phyloP scores from a whole-genome alignment of 2,888 invertebrate species.

The Helobdella robusta region DNA sequence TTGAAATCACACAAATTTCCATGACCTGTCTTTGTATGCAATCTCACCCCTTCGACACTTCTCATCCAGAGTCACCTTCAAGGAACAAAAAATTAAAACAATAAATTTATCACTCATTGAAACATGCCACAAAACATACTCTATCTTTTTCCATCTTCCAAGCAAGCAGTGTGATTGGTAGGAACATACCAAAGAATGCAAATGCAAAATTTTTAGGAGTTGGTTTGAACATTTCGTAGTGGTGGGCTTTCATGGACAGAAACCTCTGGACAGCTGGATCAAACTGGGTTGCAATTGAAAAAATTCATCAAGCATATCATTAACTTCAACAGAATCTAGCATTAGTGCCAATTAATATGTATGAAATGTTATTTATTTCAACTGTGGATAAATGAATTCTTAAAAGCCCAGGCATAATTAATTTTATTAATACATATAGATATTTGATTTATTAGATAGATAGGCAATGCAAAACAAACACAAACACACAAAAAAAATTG shows the following conservation, averaged over 20 bases:
- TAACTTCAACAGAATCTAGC: too few relatives aligned
- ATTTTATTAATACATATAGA: too few relatives aligned
- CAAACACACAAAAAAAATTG: too few relatives aligned
- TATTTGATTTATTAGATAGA: too few relatives aligned
- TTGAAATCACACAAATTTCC: conserved; percentile 35
- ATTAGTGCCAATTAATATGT: too few relatives aligned
- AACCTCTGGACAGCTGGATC: conserved; percentile 69
- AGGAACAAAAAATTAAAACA: conserved; percentile 22
- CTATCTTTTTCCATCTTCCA: conserved; percentile 23
- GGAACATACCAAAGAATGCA: conserved; percentile 48
- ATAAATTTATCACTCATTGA: conserved; percentile 21
- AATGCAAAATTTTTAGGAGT: conserved; percentile 55
- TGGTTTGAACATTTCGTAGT: conserved; percentile 62
- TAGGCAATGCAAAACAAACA: too few relatives aligned
- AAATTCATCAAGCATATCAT: too few relatives aligned
- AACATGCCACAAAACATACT: conserved; percentile 27
- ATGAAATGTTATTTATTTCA: too few relatives aligned
- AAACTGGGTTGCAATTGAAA: too few relatives aligned
- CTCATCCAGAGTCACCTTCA: conserved; percentile 35
- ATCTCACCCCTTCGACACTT: conserved; percentile 36
- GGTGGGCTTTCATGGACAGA: conserved; percentile 61
- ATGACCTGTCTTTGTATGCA: conserved; percentile 37
- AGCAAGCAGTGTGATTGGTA: conserved; percentile 35
- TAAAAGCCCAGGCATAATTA: too few relatives aligned
- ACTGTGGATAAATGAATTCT: too few relatives aligned